Evolutionary conservation across 2,113 vertebrate genomes (phyloP), one percentile per base, ranked within the genome.

Genomic region (Otis tarda): DNA sequence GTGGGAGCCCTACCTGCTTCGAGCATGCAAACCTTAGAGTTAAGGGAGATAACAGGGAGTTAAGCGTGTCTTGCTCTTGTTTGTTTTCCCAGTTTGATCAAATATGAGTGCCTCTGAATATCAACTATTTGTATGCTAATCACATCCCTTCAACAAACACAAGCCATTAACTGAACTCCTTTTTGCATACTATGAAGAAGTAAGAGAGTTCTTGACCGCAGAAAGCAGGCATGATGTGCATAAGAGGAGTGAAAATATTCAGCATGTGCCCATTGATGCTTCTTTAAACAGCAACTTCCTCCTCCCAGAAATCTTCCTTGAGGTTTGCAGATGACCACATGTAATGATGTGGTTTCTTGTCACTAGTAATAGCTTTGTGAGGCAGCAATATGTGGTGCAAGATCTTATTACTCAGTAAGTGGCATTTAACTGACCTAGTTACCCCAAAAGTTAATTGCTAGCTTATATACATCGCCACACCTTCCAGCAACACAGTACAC

Each of bases 291-390:
- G 33, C 53, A 87, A 15, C 79, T 96, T 93, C 56, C 70, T 91
- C 37, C 45, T 93, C n/a, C 64, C 57, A 21, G 85, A 78, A 31
- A 91, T 87, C 74, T 87, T 79, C 77, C 67, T 16, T 93, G 95
- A 96, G 91, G 83, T 95, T 95, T 96, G 56, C 93, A 83, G 60
- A 68, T 93, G 87, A 95, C 90, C 96, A 71, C 83, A 92, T 16
- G 39, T 92, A 90, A 97, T n/a, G 23, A 81, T 96, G 96, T 90
- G 87, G 96, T 94, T 96, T 95, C 77, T 95, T 83, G 80, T 94
- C 83, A 49, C 93, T 89, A 49, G 79, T 25, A 90, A 76, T 83
- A 78, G 71, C 83, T 77, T 82, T 43, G 67, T 64, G 50, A 82
- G 80, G 71, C 89, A 84, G 79, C 60, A 83, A 49, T 67, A 78